Conservation (phyloP, 2,113 vertebrate genomes). For the Syrmaticus mikado region DNA sequence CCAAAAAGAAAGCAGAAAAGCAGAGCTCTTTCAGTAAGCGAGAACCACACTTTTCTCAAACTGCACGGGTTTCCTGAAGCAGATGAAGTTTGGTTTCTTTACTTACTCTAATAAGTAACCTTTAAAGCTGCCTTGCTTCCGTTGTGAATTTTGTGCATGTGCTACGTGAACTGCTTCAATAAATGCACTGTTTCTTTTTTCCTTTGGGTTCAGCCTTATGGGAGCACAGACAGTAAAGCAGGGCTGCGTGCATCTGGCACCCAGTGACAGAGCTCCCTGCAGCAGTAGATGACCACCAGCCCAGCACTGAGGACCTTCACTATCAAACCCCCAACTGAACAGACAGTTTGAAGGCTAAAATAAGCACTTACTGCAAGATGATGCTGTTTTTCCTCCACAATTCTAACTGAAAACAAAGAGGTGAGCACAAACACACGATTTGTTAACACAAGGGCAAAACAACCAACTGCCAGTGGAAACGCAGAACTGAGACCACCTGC, state of each 20-base stretch:
- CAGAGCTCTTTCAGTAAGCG: not conserved
- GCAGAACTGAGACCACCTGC: not conserved
- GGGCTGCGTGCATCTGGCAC: not conserved
- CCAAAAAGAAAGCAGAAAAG: not conserved
- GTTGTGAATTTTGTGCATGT: fast-evolving
- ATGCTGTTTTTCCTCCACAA: not conserved
- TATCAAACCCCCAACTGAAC: not conserved
- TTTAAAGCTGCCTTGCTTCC: not conserved
- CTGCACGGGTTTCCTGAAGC: not conserved
- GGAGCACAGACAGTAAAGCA: not conserved
- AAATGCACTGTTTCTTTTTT: not conserved
- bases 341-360: not conserved
- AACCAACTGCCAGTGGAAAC: not conserved
- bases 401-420: not conserved
- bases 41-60: not conserved
- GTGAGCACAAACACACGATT: not conserved
- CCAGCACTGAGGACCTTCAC: not conserved
- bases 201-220: fast-evolving
- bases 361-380: not conserved
- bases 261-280: fast-evolving
- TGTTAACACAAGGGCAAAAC: not conserved
- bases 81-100: not conserved
- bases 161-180: not conserved
- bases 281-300: fast-evolving
- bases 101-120: not conserved